Percentiles rank a stretch among this genome's conserved stretches.
phyloP scores from a whole-genome alignment of 2,113 vertebrate species.

The Chinchilla lanigera region DNA sequence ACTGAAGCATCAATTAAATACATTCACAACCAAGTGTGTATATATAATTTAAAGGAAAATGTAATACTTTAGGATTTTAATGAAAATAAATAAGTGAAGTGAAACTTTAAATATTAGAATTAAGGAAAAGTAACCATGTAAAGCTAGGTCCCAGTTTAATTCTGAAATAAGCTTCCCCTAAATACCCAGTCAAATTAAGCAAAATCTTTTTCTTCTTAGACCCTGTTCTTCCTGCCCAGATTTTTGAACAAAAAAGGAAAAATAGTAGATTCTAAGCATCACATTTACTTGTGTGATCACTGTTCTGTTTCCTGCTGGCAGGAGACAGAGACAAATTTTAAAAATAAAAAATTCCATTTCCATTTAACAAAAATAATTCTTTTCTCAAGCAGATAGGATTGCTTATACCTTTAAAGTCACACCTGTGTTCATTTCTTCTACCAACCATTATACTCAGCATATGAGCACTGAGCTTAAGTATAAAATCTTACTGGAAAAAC shows the following conservation, averaged over 20 bases:
- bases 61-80: constrained; percentile 47
- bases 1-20: constrained; percentile 70
- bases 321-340: constrained; percentile 11
- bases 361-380: constrained; percentile 3
- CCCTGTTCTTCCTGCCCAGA: not conserved
- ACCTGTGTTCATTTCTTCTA: constrained; percentile 30
- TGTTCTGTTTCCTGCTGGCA: not conserved
- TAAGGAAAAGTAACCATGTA: constrained; percentile 59
- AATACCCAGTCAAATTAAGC: constrained; percentile 33
- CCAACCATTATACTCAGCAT: not conserved
- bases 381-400: not conserved
- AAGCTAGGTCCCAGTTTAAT: constrained; percentile 47
- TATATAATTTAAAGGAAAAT: constrained; percentile 63
- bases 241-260: constrained; percentile 46
- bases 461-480: not conserved
- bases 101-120: constrained; percentile 49
- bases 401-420: constrained; percentile 9
- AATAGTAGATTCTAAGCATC: not conserved
- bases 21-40: constrained; percentile 48
- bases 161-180: constrained; percentile 57
- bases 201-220: constrained; percentile 55
- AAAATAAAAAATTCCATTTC: constrained; percentile 43
- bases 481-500: constrained; percentile 7
- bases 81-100: constrained; percentile 55
- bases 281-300: constrained; percentile 3